Conservation (phyloP, 2,888 invertebrate genomes). For the Glyphotaelius pellucidus region DNA sequence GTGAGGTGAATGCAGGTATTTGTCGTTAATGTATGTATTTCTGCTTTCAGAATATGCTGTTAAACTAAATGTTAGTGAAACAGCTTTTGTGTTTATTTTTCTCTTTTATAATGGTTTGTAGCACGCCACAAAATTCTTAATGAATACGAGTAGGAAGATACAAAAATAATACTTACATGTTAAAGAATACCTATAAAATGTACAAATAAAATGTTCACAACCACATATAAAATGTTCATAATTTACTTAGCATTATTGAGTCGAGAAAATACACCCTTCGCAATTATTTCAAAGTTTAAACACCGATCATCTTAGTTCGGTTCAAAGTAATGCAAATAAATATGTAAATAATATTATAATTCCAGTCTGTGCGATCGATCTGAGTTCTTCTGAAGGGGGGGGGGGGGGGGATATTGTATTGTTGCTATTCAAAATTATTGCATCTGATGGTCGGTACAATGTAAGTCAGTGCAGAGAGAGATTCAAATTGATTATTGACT, state of each 20-base stretch:
- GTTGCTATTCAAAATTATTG: neutral
- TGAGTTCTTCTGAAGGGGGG: neutral
- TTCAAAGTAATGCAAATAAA: neutral
- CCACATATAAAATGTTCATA: neutral
- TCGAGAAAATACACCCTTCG: neutral
- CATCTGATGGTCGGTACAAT: neutral
- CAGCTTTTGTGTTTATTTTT: neutral
- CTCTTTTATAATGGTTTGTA: neutral
- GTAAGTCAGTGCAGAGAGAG: neutral
- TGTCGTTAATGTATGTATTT: slow-evolving; percentile 53
- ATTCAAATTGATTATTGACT: neutral
- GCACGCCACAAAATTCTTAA: neutral
- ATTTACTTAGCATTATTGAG: neutral
- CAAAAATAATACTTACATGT: neutral
- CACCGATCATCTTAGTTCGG: neutral
- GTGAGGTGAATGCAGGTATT: slow-evolving; percentile 58
- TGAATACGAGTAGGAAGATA: neutral
- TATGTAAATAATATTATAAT: neutral
- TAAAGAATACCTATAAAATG: too few relatives aligned
- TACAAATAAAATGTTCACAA: too few relatives aligned
- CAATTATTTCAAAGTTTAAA: neutral
- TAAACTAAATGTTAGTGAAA: slow-evolving; percentile 32
- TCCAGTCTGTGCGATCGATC: neutral
- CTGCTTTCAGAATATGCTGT: slow-evolving; percentile 59
- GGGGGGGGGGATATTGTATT: neutral